Base-by-base conservation (phyloP, 2,888 invertebrate species). In the Campoplex nolae region DNA sequence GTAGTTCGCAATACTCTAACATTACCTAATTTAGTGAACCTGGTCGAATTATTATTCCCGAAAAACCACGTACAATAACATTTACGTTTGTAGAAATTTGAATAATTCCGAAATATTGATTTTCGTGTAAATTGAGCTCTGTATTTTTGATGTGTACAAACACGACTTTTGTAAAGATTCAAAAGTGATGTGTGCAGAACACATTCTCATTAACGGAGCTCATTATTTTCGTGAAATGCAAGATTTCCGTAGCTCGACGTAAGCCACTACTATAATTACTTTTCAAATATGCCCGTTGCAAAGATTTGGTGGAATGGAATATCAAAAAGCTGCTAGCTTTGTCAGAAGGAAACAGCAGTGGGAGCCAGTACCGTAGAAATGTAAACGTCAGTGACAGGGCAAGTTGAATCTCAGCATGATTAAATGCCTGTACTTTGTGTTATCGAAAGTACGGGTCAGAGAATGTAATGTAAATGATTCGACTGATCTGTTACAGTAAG, bases 81-180 rank as follows among this genome's bases (percentile, higher is more conserved):
- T 68, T 23, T 23, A 11, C 4, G 11, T 42, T 23, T n/a, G 13
- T 9, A 23, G 68, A 45, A 68, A 42, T 70, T 48, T 23, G 7
- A 28, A 48, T 48, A 32, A 48, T 16, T 28, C 28, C 28, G 28
- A 28, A 28, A 16, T 28, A 28, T 0, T 71, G 23, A 70, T 85
- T 80, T 79, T 84, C 65, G 75, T 68, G 35, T 28, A 51, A 13
- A 62, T 70, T 35, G 62, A 74, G 38, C 70, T n/a, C 7, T 80
- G 48, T 88, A 88, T 86, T 86, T 84, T 88, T 32, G 58, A 28
- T 51, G 48, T 54, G 62, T 75, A 88, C 83, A 76, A 77, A 83
- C 23, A 54, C 62, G 54, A 76, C 9, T 28, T 23, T 13, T 58
- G 28, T 28, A 58, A 28, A 58, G 11, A 42, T 38, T 16, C 67